Base-by-base conservation (phyloP, 2,113 vertebrate genomes). In the Polypterus senegalus region DNA sequence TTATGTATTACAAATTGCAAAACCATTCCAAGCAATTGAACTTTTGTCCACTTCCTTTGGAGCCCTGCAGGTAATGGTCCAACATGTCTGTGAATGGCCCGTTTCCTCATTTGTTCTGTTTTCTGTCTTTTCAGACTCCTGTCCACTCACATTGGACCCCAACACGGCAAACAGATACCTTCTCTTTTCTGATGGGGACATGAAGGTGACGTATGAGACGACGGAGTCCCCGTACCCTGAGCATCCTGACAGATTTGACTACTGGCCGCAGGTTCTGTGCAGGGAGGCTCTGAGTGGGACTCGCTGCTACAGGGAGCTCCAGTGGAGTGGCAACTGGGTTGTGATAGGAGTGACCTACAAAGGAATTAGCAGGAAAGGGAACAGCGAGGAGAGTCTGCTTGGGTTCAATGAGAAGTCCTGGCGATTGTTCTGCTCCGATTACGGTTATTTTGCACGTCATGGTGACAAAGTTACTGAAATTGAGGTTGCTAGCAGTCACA, bases 231-330 rank as follows among this genome's bases (percentile, higher is more conserved):
- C 74, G 44, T 85, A 85, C 64, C 79, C 83, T 0, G 73, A 81
- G 2, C 79, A 86, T 61, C 76, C 74, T 2, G 81, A 82, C 1
- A 68, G 84, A 49, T 88, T 86, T 4, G 74, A 86, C 61, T 75
- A 80, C 67, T 88, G 86, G 86, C 84, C 86, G 67, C 84, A 88
- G 73, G 72, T 85, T 27, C 57, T 88, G 63, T 88, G 84, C 9
- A 1, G 2, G 0, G 75, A 88, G 72, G 55, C 73, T 51, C 81
- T 75, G 5, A 54, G 10, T 5, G 54, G 54, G 51, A 52, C 6
- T 10, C 54, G 54, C 6, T 55, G 9, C 43, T 55, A 55, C 54
- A 11, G 54, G 54, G 54, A 55, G 54, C 10, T 55, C 5, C 10
- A 55, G 9, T 55, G 54, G 54, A 55, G 54, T 55, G 51, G 51